Base-by-base conservation (phyloP, 2,888 invertebrate genomes). In the Drosophila macrospina region DNA sequence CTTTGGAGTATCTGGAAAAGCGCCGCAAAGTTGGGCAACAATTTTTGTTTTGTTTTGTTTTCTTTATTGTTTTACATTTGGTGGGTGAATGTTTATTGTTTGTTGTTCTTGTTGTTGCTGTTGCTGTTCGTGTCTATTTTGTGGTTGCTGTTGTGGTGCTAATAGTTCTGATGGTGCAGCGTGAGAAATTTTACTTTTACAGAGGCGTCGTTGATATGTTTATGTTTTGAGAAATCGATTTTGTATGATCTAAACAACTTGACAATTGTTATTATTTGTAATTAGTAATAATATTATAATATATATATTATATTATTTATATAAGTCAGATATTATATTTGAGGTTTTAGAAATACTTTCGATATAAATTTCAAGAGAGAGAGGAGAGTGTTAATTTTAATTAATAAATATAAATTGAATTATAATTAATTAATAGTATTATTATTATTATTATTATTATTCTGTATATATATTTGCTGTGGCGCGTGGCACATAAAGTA, bases 201-300 rank as follows among this genome's bases (percentile, higher is more conserved):
- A 44, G 73, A 78, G 74, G 68, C 74, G 62, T 59, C 28, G 41
- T 73, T 74, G 74, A 78, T 74, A 74, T 74, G 74, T 74, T 77
- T 70, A 72, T 74, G 66, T 70, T 64, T 71, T 48, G 47, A 55
- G 39, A 75, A 60, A 64, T 71, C 39, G 48, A 59, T 59, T 62
- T 56, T 48, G 11, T 28, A 37, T 66, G 51, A 56, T 41, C 42
- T 54, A 50, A 63, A 50, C 30, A 62, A 62, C 26, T 26, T 48
- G 50, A 32, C 39, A 20, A n/a, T 36, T 30, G 7, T 36, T 13
- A 13, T 55, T 34, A 55, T 26, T n/a, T 42, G 42, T 13, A 30
- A 20, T 15, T 54, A 24, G 24, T 26, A 51, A 47, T 30, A 36
- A 56, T 63, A 63, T 39, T 30, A 11, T 30, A 13, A 37, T 44